These are phyloP conservation scores for Drosophila nebulosa DNA, from an alignment of 1,140 invertebrate genomes.

Conservation along the genomic window DNA sequence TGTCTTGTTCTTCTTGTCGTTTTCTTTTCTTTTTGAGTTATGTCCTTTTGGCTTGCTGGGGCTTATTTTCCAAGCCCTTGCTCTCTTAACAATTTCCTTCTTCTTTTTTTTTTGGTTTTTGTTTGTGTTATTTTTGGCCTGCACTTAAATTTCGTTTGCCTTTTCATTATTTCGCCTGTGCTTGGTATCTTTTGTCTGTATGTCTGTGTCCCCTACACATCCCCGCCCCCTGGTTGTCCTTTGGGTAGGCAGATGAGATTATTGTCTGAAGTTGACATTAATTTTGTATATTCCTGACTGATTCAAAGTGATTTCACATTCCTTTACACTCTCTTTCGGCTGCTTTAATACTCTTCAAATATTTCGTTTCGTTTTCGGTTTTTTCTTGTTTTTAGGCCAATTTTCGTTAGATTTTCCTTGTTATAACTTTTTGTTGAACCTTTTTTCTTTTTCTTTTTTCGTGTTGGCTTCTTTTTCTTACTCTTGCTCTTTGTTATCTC, in stretches of 20 bases:
- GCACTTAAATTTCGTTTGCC: slow-evolving; percentile 68
- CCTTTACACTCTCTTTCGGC: not conserved
- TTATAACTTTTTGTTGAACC: slow-evolving; percentile 32
- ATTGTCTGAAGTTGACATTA: slow-evolving; percentile 49
- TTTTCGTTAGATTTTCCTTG: slow-evolving; percentile 21
- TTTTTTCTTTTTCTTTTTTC: too few relatives aligned
- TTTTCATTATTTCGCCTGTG: slow-evolving; percentile 50
- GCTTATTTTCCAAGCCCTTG: slow-evolving; percentile 66
- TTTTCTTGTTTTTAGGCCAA: slow-evolving; percentile 41
- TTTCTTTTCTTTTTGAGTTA: slow-evolving; percentile 53
- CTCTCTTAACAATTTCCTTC: slow-evolving; percentile 69
- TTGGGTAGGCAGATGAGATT: slow-evolving; percentile 23
- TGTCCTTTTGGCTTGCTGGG: slow-evolving; percentile 57
- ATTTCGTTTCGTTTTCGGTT: not conserved
- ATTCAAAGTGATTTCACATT: slow-evolving; percentile 10
- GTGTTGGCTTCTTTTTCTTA: too few relatives aligned
- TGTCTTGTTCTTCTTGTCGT: slow-evolving; percentile 22
- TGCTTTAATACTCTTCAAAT: slow-evolving; percentile 4
- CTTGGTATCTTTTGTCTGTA: not conserved
- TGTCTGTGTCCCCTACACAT: slow-evolving; percentile 20
- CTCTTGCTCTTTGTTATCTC: slow-evolving; percentile 35
- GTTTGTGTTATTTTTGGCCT: slow-evolving; percentile 64
- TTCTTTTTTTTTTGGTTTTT: slow-evolving; percentile 26
- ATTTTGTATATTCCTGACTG: slow-evolving; percentile 28
- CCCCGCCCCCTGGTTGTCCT: not conserved